phyloP scores from a whole-genome alignment of 1,140 invertebrate genomes.

The Cydia pomonella region DNA sequence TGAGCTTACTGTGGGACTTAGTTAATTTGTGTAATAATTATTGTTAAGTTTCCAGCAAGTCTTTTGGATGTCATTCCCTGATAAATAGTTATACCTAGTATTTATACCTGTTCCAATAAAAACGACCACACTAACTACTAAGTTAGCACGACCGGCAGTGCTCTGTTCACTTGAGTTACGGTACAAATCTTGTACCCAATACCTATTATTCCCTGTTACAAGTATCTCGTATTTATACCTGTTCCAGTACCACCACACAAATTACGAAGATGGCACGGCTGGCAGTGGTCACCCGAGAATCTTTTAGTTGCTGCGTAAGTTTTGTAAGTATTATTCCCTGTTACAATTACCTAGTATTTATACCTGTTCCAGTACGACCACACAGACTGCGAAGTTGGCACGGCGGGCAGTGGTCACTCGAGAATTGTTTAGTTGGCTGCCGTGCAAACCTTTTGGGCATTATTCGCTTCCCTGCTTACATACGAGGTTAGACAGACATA shows the following conservation, averaged over 20 bases:
- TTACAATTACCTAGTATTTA: not conserved
- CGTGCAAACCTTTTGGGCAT: conserved; percentile 10
- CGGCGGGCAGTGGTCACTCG: conserved; percentile 6
- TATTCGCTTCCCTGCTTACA: not conserved
- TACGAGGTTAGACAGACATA: not conserved
- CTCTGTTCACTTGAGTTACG: too few relatives aligned
- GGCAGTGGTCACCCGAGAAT: not conserved
- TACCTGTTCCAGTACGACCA: not conserved
- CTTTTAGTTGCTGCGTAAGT: not conserved
- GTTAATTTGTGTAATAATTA: too few relatives aligned
- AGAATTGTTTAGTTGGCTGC: conserved; percentile 19
- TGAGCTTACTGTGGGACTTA: too few relatives aligned
- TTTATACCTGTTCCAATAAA: too few relatives aligned
- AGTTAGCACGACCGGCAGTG: too few relatives aligned
- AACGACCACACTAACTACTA: too few relatives aligned
- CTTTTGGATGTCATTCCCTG: too few relatives aligned
- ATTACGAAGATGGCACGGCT: not conserved
- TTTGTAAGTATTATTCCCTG: not conserved
- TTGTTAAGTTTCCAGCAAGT: too few relatives aligned
- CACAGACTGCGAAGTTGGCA: not conserved
- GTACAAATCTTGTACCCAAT: too few relatives aligned
- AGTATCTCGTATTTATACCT: too few relatives aligned
- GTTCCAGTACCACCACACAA: not conserved
- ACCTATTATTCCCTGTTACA: too few relatives aligned
- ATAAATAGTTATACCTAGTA: too few relatives aligned